These are phyloP conservation scores for Drosophila trapezifrons DNA, from an alignment of 1,140 invertebrate species.

Conservation along the genomic window DNA sequence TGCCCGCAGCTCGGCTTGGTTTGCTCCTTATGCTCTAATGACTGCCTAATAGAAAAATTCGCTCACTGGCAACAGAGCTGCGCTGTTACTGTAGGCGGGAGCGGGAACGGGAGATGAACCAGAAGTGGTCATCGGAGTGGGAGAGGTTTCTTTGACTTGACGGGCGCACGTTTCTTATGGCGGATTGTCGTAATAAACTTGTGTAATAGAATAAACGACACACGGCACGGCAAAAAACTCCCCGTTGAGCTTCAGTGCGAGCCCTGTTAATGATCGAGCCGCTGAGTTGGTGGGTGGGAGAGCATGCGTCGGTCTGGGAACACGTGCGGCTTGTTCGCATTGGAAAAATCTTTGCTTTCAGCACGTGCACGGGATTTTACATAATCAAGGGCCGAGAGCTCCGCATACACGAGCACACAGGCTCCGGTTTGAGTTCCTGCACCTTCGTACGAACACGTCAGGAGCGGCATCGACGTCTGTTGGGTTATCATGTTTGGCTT, in stretches of 20 bases:
- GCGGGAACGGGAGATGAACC: neutral
- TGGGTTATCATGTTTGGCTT: constrained; percentile 64
- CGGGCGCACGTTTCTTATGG: constrained; percentile 65
- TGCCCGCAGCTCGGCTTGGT: constrained; percentile 7
- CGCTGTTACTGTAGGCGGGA: constrained; percentile 1
- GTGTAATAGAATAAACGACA: constrained; percentile 82
- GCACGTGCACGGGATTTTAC: constrained; percentile 81
- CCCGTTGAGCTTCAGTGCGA: constrained; percentile 44
- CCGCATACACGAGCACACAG: constrained; percentile 48
- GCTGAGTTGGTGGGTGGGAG: constrained; percentile 16
- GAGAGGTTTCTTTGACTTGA: constrained; percentile 66
- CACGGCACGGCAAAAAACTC: constrained; percentile 69
- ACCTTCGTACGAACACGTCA: constrained; percentile 10
- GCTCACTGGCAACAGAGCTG: constrained; percentile 38
- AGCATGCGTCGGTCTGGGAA: constrained; percentile 16
- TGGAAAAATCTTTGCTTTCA: constrained; percentile 81
- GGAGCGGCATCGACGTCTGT: constrained; percentile 45
- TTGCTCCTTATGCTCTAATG: constrained; percentile 73
- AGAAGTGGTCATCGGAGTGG: constrained; percentile 6
- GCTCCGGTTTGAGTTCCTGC: constrained; percentile 15
- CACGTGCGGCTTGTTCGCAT: constrained; percentile 78
- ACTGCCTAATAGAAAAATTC: constrained; percentile 79
- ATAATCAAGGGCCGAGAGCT: constrained; percentile 74
- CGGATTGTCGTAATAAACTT: constrained; percentile 79
- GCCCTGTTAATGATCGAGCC: constrained; percentile 31